Evolutionary conservation across 2,888 invertebrate genomes (phyloP).

Genomic region (Nebria brevicollis): DNA sequence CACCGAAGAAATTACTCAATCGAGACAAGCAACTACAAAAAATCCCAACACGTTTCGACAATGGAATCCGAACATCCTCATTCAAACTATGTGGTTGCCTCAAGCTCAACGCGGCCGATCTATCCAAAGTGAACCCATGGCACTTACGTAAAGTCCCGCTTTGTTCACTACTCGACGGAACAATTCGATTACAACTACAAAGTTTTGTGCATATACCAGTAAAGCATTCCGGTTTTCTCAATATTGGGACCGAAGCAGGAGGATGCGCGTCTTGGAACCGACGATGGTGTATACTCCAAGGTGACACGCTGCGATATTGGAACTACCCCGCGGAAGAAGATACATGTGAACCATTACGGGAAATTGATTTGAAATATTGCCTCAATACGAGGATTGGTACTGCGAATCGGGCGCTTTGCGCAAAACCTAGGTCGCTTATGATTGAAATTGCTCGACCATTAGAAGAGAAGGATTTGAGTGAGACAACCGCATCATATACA

Average conservation of each 20-base stretch:
- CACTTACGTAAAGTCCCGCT: slow-evolving; percentile 52
- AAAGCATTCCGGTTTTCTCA: slow-evolving; percentile 64
- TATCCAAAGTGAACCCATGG: slow-evolving; percentile 54
- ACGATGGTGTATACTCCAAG: slow-evolving; percentile 66
- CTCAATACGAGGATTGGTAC: slow-evolving; percentile 55
- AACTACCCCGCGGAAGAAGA: slow-evolving; percentile 64
- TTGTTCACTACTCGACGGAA: slow-evolving; percentile 55
- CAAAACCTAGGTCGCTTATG: slow-evolving; percentile 63
- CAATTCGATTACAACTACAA: slow-evolving; percentile 54
- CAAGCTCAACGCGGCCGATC: slow-evolving; percentile 55
- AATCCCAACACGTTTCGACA: slow-evolving; percentile 44
- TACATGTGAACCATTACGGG: slow-evolving; percentile 57
- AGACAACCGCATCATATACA: slow-evolving; percentile 41
- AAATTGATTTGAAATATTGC: slow-evolving; percentile 61
- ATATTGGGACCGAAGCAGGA: slow-evolving; percentile 62
- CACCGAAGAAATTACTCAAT: slow-evolving; percentile 53
- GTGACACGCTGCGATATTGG: slow-evolving; percentile 63
- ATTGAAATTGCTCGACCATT: slow-evolving; percentile 55
- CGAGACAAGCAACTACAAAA: slow-evolving; percentile 49
- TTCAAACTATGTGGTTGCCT: slow-evolving; percentile 54
- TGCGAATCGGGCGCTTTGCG: slow-evolving; percentile 63
- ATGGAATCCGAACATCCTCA: slow-evolving; percentile 52
- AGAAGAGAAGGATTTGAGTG: slow-evolving; percentile 42
- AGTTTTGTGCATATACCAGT: slow-evolving; percentile 55
- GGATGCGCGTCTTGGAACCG: slow-evolving; percentile 66